These are phyloP conservation scores for Adelosebastes latens DNA, from an alignment of 2,797 vertebrate species.

Conservation along the genomic window DNA sequence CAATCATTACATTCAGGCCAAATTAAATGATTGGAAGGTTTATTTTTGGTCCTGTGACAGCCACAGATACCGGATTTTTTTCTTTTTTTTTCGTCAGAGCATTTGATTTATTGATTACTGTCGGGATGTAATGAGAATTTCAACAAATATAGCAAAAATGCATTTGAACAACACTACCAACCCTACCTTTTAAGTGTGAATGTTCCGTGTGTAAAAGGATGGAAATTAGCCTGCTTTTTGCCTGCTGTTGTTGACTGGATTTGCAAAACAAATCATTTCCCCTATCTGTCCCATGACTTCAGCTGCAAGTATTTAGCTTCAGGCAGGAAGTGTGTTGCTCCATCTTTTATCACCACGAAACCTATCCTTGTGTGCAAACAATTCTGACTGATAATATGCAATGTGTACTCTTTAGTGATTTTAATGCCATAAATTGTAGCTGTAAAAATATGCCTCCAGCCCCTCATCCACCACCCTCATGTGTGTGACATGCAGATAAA, in stretches of 20 bases:
- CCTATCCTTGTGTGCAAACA: not conserved
- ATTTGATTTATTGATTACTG: too few relatives aligned
- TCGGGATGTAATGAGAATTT: too few relatives aligned
- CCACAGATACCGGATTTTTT: too few relatives aligned
- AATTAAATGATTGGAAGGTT: too few relatives aligned
- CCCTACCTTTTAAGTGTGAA: not conserved
- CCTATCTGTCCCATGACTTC: not conserved
- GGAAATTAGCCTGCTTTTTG: not conserved
- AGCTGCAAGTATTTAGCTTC: not conserved
- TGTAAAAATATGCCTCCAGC: not conserved
- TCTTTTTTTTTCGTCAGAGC: too few relatives aligned
- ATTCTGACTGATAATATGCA: not conserved
- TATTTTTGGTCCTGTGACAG: too few relatives aligned
- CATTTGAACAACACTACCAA: too few relatives aligned
- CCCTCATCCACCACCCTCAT: conserved; percentile 22
- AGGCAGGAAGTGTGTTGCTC: not conserved
- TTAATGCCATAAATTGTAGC: not conserved
- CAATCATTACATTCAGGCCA: too few relatives aligned
- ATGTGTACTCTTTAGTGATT: not conserved
- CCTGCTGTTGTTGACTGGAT: not conserved
- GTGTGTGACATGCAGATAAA: conserved; percentile 20
- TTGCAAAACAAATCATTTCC: conserved; percentile 47
- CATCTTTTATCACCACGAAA: not conserved
- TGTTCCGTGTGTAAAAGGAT: not conserved
- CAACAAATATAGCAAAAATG: too few relatives aligned